Percentiles rank a stretch among this genome's conserved stretches.
Evolutionary conservation across 2,113 vertebrate genomes (phyloP).

Genomic region (Hippocampus guttulatus): DNA sequence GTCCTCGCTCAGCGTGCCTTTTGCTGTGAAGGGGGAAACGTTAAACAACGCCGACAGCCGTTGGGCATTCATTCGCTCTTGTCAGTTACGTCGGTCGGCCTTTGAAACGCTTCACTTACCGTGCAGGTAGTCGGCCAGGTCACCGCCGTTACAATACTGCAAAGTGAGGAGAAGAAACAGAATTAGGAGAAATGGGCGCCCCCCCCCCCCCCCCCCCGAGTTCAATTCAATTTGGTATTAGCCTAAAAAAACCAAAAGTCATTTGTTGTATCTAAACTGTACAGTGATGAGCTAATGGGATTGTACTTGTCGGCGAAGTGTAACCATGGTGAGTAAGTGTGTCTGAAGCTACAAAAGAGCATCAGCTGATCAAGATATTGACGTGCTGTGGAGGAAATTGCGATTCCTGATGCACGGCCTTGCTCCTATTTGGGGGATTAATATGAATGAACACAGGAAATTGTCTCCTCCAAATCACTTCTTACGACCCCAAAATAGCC

Average conservation of each 20-base stretch:
- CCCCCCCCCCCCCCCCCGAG: not conserved
- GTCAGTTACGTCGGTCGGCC: not conserved
- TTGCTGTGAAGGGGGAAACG: conserved; percentile 70
- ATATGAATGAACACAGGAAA: conserved; percentile 23
- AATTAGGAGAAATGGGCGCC: conserved; percentile 23
- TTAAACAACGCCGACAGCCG: not conserved
- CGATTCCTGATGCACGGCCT: conserved; percentile 14
- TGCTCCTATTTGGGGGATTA: conserved; percentile 10
- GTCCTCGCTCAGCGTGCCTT: conserved; percentile 95
- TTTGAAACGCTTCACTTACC: conserved; percentile 77
- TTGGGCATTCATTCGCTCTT: not conserved
- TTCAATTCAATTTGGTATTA: too few relatives aligned
- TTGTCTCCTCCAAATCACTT: not conserved
- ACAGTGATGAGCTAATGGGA: not conserved
- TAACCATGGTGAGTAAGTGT: conserved; percentile 12
- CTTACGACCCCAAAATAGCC: not conserved
- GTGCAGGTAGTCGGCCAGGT: conserved; percentile 96
- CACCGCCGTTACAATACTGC: conserved; percentile 97
- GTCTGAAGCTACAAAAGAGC: conserved; percentile 14
- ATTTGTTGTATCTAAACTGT: not conserved
- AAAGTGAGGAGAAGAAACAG: conserved; percentile 25
- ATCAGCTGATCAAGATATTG: conserved; percentile 28
- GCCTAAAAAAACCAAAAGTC: not conserved
- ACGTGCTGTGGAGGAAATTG: conserved; percentile 20
- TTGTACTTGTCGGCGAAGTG: not conserved